phyloP scores from a whole-genome alignment of 2,888 invertebrate species.

The Eugnorisma glareosa region DNA sequence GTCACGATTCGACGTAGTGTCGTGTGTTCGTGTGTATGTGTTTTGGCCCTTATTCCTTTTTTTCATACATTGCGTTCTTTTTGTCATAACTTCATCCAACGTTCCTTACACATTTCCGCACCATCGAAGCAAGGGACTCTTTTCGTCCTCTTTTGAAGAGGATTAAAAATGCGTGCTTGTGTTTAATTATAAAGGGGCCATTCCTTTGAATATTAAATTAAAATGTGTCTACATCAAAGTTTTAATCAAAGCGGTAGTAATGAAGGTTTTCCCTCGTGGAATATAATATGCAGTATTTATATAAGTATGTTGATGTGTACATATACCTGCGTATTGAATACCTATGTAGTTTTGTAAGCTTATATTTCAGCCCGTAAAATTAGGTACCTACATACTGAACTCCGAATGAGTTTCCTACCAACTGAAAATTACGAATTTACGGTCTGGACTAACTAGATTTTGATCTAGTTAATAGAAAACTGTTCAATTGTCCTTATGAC shows the following conservation, averaged over 20 bases:
- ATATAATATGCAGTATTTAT: slow-evolving; percentile 16
- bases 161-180: slow-evolving; percentile 34
- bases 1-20: background rate
- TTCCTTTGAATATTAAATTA: slow-evolving; percentile 54
- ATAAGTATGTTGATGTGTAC: background rate
- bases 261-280: slow-evolving; percentile 23
- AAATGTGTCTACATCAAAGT: slow-evolving; percentile 47
- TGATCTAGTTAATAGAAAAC: too few species aligned
- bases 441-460: too few species aligned
- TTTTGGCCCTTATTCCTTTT: slow-evolving; percentile 6
- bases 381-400: background rate
- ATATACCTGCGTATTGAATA: background rate
- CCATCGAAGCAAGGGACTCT: slow-evolving; percentile 5
- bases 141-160: slow-evolving; percentile 17
- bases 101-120: slow-evolving; percentile 7
- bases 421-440: background rate
- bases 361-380: background rate
- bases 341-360: background rate
- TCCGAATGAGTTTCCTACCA: background rate
- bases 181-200: slow-evolving; percentile 31
- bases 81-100: slow-evolving; percentile 1
- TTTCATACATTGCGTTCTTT: slow-evolving; percentile 9
- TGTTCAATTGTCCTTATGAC: too few species aligned
- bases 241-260: slow-evolving; percentile 44
- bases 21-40: background rate